Conservation (phyloP, 2,888 invertebrate genomes). For the Macrophya annulata region DNA sequence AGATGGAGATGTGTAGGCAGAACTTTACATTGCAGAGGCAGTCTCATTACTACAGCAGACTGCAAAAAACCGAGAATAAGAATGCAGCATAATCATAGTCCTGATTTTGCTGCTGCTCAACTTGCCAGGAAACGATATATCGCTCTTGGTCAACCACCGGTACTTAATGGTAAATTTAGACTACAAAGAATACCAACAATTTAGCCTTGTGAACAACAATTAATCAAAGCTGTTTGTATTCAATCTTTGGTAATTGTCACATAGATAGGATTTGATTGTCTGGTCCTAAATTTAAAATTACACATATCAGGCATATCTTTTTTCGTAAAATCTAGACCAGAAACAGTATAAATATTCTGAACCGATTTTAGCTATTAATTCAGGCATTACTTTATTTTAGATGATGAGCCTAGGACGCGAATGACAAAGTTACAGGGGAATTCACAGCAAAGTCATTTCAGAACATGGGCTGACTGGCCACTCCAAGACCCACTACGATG, state of each 20-base stretch:
- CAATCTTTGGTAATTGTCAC: neutral
- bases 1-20: conserved; percentile 80
- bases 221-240: neutral
- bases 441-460: neutral
- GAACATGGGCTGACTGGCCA: conserved; percentile 39
- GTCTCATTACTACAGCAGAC: conserved; percentile 78
- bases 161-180: conserved; percentile 62
- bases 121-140: conserved; percentile 75
- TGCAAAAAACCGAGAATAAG: conserved; percentile 76
- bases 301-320: neutral
- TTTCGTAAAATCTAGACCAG: neutral
- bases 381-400: neutral
- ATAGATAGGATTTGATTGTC: neutral
- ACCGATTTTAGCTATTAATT: neutral
- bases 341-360: neutral
- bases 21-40: conserved; percentile 78
- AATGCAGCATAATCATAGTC: conserved; percentile 79
- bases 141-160: conserved; percentile 68
- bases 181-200: neutral
- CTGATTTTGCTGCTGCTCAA: conserved; percentile 78
- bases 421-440: neutral
- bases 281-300: neutral
- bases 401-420: conserved; percentile 33
- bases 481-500: neutral
- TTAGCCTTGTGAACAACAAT: neutral